Percentiles rank a stretch among this genome's conserved stretches.
Conservation (phyloP, 2,797 vertebrate species). For the Rhynchotus rufescens region DNA sequence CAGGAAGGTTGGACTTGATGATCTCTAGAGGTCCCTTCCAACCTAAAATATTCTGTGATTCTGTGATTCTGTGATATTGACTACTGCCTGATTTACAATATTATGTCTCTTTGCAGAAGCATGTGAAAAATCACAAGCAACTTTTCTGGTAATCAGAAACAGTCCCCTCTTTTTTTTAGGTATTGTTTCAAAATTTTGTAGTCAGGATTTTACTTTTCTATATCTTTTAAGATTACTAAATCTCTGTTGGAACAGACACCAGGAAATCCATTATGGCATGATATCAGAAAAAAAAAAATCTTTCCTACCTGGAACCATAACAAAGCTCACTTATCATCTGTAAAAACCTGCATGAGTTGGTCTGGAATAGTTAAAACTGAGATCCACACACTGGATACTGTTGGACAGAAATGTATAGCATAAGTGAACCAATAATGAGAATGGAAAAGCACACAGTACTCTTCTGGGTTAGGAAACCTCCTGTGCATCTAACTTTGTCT, state of each 20-base stretch:
- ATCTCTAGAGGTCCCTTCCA: too few relatives aligned
- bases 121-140: slow-evolving; percentile 21
- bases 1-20: too few relatives aligned
- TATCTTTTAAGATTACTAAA: slow-evolving; percentile 2
- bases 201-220: not conserved
- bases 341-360: not conserved
- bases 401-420: not conserved
- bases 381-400: not conserved
- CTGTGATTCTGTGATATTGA: too few relatives aligned
- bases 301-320: not conserved
- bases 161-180: slow-evolving; percentile 36
- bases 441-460: not conserved
- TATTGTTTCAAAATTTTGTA: slow-evolving; percentile 31
- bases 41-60: too few relatives aligned
- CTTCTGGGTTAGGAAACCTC: not conserved
- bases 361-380: slow-evolving; percentile 3
- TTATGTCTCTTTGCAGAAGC: not conserved
- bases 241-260: not conserved
- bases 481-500: not conserved
- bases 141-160: slow-evolving; percentile 5
- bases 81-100: not conserved
- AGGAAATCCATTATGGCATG: not conserved
- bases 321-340: not conserved
- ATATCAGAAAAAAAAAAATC: not conserved
- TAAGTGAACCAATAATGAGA: not conserved